Conservation (phyloP, 37 sponge, comb jelly and placozoan genomes). For the Geodia barretti region DNA sequence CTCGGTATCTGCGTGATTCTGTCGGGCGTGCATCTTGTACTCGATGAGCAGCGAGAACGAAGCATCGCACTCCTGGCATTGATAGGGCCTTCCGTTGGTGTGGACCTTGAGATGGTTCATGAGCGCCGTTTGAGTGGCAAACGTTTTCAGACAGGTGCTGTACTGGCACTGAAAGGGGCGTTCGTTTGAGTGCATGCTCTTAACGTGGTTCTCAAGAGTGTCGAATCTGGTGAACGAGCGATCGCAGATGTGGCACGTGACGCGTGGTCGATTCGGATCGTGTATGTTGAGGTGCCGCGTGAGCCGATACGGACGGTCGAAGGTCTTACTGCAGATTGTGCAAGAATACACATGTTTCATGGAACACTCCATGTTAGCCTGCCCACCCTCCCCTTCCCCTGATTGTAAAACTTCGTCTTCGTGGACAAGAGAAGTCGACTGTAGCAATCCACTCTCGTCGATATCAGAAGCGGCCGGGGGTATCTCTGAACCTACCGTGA, state of each 20-base stretch:
- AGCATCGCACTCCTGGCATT: constrained; percentile 47
- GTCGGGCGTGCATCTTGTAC: constrained; percentile 36
- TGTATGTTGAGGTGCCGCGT: constrained; percentile 64
- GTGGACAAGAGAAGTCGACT: not conserved
- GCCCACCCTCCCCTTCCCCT: not conserved
- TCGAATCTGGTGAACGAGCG: constrained; percentile 53
- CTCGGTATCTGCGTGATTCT: constrained; percentile 43
- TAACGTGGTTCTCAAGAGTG: constrained; percentile 59
- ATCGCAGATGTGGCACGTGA: constrained; percentile 54
- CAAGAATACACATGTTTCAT: constrained; percentile 15
- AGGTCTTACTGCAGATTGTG: constrained; percentile 51
- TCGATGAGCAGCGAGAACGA: constrained; percentile 56
- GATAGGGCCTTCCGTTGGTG: constrained; percentile 43
- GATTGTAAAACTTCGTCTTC: not conserved
- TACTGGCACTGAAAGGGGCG: constrained; percentile 45
- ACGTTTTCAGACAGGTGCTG: constrained; percentile 36
- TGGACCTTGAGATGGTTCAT: constrained; percentile 56
- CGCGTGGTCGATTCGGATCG: constrained; percentile 62
- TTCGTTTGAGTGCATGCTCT: constrained; percentile 54
- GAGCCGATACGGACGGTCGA: constrained; percentile 50
- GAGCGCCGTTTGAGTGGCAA: constrained; percentile 43
- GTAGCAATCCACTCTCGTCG: not conserved
- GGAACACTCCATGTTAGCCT: not conserved
- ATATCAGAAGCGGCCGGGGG: not conserved
- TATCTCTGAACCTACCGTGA: constrained; percentile 32